A percentile compares a stretch with the other conserved stretches of the same genome.
phyloP scores from a whole-genome alignment of 2,888 invertebrate species.

The Apamea anceps region DNA sequence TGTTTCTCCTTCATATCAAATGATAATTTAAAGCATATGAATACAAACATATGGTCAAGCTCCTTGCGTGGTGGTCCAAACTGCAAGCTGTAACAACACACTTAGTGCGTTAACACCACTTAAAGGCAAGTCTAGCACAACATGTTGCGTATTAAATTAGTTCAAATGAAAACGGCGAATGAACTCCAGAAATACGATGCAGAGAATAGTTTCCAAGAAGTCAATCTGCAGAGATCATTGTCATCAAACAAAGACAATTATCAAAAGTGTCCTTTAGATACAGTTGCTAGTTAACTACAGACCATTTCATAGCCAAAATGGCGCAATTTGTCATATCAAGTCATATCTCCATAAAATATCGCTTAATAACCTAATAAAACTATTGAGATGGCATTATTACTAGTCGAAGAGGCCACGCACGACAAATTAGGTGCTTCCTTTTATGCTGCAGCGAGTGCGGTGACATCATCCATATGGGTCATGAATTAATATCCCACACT shows the following conservation, averaged over 20 bases:
- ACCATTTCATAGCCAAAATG: neutral
- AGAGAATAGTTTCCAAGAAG: neutral
- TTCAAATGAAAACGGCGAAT: neutral
- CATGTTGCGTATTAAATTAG: constrained; percentile 4
- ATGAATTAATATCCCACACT: constrained; percentile 65
- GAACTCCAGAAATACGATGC: constrained; percentile 3
- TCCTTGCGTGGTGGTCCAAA: constrained; percentile 29
- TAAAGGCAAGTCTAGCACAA: constrained; percentile 49
- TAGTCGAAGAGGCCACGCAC: constrained; percentile 69
- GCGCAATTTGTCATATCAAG: constrained; percentile 1
- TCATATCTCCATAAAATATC: constrained; percentile 24
- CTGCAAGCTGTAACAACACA: constrained; percentile 54
- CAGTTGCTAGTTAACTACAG: neutral
- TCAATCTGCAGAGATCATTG: neutral
- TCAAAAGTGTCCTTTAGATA: neutral
- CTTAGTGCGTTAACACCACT: constrained; percentile 28
- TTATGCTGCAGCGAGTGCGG: constrained; percentile 57
- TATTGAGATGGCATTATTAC: constrained; percentile 55
- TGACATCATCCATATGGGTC: constrained; percentile 71
- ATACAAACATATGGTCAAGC: constrained; percentile 12
- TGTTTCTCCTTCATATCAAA: neutral
- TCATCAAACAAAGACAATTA: neutral
- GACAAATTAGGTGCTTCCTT: constrained; percentile 74
- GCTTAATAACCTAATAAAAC: constrained; percentile 33
- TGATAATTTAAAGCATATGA: neutral